These are phyloP conservation scores for Drosophila sturtevanti DNA, from an alignment of 1,140 invertebrate species.

Conservation along the genomic window DNA sequence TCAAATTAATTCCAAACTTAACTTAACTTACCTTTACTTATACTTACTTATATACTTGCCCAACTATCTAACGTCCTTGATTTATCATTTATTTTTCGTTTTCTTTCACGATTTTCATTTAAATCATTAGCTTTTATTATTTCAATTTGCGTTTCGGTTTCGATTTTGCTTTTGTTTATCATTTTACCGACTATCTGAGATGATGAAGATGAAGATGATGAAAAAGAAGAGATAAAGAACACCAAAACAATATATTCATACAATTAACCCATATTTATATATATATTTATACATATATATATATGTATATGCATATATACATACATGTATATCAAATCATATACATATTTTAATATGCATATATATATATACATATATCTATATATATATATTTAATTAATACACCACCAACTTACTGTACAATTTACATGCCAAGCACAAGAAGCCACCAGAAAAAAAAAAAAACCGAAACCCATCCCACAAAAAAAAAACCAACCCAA, in stretches of 20 bases:
- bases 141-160: background rate
- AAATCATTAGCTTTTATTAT: background rate
- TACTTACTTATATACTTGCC: constrained; percentile 33
- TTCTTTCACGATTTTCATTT: background rate
- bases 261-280: no score
- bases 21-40: constrained; percentile 58
- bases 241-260: background rate
- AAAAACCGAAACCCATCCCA: background rate
- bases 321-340: background rate
- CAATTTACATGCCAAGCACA: background rate
- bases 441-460: background rate
- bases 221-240: background rate
- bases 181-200: constrained; percentile 36
- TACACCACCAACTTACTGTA: background rate
- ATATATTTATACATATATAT: background rate
- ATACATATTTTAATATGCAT: background rate
- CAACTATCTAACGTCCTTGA: constrained; percentile 1
- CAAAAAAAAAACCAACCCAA: constrained; percentile 26
- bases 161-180: background rate
- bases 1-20: constrained; percentile 77
- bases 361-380: background rate
- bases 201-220: constrained; percentile 27
- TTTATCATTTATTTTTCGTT: background rate
- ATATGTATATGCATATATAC: background rate
- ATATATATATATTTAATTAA: background rate